Conservation (phyloP, 2,797 vertebrate genomes). For the Arvicola amphibius region DNA sequence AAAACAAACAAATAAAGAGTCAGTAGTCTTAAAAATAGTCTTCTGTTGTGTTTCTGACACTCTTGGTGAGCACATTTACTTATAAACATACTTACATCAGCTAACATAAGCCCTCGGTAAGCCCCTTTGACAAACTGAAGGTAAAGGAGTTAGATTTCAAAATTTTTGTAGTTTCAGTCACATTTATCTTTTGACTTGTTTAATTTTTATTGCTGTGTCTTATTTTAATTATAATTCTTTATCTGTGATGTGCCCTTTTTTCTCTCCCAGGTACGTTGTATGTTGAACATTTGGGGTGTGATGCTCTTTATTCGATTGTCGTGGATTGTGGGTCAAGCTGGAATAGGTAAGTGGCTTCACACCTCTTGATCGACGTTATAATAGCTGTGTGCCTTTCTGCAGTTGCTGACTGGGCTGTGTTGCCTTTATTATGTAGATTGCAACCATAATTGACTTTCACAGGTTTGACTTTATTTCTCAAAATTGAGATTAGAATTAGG, state of each 20-base stretch:
- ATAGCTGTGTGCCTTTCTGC: neutral
- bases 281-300: constrained; percentile 99
- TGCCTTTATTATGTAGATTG: constrained; percentile 10
- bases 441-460: constrained; percentile 5
- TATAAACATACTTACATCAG: neutral
- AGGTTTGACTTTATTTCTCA: constrained; percentile 42
- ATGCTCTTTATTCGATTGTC: constrained; percentile 99
- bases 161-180: neutral
- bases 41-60: neutral
- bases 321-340: constrained; percentile 99
- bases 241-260: constrained; percentile 35
- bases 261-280: constrained; percentile 93
- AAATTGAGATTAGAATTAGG: constrained; percentile 26
- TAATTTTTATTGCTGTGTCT: neutral
- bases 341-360: constrained; percentile 92
- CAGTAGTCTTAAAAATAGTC: constrained; percentile 26
- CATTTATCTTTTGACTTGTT: neutral
- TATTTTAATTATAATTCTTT: constrained; percentile 38
- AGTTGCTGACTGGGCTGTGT: neutral
- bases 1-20: neutral
- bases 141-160: constrained; percentile 5
- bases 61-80: neutral
- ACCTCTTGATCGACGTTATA: neutral
- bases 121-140: neutral
- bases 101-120: neutral